These are phyloP conservation scores for Plectrocnemia conspersa DNA, from an alignment of 1,140 invertebrate species.

Conservation along the genomic window DNA sequence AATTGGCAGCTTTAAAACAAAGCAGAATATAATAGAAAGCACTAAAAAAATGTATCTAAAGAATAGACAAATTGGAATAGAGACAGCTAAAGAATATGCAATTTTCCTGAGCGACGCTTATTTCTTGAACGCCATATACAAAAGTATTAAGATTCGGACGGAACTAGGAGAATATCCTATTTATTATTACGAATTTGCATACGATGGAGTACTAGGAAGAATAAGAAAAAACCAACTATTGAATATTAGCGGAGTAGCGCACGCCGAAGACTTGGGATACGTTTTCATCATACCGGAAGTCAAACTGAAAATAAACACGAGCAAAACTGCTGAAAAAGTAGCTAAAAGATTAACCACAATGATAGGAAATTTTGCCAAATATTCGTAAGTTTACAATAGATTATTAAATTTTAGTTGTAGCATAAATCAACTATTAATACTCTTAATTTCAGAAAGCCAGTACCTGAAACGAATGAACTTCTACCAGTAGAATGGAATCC, in stretches of 20 bases:
- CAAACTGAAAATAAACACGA: slow-evolving; percentile 34
- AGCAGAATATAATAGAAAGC: slow-evolving; percentile 21
- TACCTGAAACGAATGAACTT: slow-evolving; percentile 33
- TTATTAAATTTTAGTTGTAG: neutral
- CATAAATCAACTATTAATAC: neutral
- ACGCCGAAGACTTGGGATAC: slow-evolving; percentile 44
- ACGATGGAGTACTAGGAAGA: slow-evolving; percentile 38
- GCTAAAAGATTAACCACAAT: slow-evolving; percentile 44
- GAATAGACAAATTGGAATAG: neutral
- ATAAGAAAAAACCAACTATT: slow-evolving; percentile 42
- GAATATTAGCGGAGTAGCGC: slow-evolving; percentile 38
- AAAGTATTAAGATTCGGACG: slow-evolving; percentile 1
- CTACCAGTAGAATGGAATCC: slow-evolving; percentile 39
- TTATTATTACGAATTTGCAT: slow-evolving; percentile 39
- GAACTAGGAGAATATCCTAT: slow-evolving; percentile 2
- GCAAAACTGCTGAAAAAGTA: slow-evolving; percentile 38
- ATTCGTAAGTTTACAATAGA: slow-evolving; percentile 40
- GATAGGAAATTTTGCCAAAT: slow-evolving; percentile 55
- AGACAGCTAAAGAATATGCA: neutral
- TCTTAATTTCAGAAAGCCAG: slow-evolving; percentile 41
- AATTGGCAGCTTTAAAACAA: neutral
- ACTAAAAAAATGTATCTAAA: slow-evolving; percentile 16
- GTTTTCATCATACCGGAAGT: slow-evolving; percentile 42
- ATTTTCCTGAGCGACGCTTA: slow-evolving; percentile 12
- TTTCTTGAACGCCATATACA: slow-evolving; percentile 5